phyloP scores from a whole-genome alignment of 2,888 invertebrate genomes.

The Coleophora flavipennella region DNA sequence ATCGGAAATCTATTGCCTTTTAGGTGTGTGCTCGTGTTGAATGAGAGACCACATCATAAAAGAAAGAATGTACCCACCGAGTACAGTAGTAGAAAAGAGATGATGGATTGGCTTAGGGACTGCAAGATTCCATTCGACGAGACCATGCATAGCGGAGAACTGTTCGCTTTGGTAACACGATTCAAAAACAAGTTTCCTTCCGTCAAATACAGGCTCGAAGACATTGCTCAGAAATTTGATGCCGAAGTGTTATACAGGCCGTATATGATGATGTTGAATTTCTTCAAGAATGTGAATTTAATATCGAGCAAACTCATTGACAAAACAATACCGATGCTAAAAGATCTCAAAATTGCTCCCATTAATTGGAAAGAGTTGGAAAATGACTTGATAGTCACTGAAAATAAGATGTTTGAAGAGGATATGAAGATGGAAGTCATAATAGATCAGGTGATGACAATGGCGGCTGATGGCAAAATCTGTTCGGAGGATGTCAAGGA shows the following conservation, averaged over 20 bases:
- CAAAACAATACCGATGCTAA: not conserved
- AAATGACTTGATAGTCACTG: not conserved
- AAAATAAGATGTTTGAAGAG: not conserved
- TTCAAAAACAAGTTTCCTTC: conserved; percentile 2
- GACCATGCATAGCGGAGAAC: conserved; percentile 14
- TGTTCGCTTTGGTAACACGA: conserved; percentile 15
- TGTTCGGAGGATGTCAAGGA: not conserved
- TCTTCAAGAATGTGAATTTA: conserved; percentile 1
- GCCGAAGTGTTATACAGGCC: conserved; percentile 12
- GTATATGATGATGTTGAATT: conserved; percentile 4
- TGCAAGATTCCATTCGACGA: conserved; percentile 11
- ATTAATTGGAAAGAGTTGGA: not conserved
- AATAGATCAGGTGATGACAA: conserved; percentile 1
- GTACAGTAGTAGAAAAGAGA: conserved; percentile 11
- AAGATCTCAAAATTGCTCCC: not conserved
- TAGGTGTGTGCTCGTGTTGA: not conserved
- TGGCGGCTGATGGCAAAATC: not conserved
- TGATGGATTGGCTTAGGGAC: conserved; percentile 13
- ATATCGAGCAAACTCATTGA: not conserved
- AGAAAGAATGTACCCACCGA: conserved; percentile 5
- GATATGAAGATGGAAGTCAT: conserved; percentile 1
- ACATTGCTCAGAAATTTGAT: conserved; percentile 8
- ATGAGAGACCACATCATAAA: not conserved
- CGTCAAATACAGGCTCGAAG: conserved; percentile 4
- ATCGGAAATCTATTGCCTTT: not conserved